Evolutionary conservation across 1,140 invertebrate species (phyloP).

Genomic region (Lordiphosa stackelbergi): DNA sequence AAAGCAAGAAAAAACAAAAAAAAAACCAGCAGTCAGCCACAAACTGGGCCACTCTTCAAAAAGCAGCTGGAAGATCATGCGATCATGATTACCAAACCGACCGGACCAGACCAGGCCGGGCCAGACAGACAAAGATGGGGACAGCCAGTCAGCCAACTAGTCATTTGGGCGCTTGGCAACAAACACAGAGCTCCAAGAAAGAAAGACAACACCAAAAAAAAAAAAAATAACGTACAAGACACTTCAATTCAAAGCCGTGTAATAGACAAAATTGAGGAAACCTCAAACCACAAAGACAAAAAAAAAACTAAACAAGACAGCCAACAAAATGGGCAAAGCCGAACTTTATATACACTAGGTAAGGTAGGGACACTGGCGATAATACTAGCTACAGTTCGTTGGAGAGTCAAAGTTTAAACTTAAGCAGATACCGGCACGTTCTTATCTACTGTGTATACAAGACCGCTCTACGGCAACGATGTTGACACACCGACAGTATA

Average conservation of each 20-base stretch:
- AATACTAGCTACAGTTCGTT: too few relatives aligned
- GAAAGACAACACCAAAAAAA: too few relatives aligned
- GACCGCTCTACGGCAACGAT: too few relatives aligned
- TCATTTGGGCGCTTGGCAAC: slow-evolving; percentile 34
- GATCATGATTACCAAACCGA: slow-evolving; percentile 34
- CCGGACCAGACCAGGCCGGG: slow-evolving; percentile 20
- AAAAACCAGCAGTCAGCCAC: slow-evolving; percentile 9
- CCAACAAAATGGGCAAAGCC: background rate
- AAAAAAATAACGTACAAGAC: slow-evolving; percentile 14
- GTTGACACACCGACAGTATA: too few relatives aligned
- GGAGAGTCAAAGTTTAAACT: too few relatives aligned
- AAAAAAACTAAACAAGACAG: background rate
- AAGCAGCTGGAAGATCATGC: slow-evolving; percentile 34
- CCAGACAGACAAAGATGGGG: slow-evolving; percentile 16
- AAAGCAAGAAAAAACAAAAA: background rate
- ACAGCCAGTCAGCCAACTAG: slow-evolving; percentile 16
- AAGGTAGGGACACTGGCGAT: too few relatives aligned
- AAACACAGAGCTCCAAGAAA: slow-evolving; percentile 27
- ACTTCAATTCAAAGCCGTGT: slow-evolving; percentile 30
- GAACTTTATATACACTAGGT: background rate
- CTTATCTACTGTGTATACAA: too few relatives aligned
- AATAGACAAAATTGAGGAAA: slow-evolving; percentile 25
- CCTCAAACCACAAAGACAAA: slow-evolving; percentile 2
- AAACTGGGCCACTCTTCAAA: slow-evolving; percentile 14
- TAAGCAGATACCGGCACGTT: too few relatives aligned